These are phyloP conservation scores for Argopecten irradians DNA, from an alignment of 1,140 invertebrate genomes.

Conservation along the genomic window DNA sequence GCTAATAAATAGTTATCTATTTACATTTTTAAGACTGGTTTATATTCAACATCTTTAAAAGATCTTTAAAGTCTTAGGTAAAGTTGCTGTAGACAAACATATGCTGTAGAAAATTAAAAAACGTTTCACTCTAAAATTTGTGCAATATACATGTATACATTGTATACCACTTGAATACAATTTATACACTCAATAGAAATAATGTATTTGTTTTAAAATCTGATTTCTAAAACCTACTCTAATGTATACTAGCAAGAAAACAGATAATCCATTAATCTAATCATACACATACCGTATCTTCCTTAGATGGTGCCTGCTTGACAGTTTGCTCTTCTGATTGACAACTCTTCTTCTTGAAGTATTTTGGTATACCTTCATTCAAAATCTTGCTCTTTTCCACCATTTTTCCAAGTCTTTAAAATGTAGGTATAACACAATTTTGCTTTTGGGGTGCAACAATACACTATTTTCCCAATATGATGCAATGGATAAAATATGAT, in stretches of 20 bases:
- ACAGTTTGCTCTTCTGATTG: constrained; percentile 15
- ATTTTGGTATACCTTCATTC: constrained; percentile 65
- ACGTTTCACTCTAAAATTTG: neutral
- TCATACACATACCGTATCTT: neutral
- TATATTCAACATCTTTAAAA: neutral
- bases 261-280: neutral
- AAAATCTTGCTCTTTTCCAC: constrained; percentile 69
- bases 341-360: constrained; percentile 54
- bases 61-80: neutral
- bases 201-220: constrained; percentile 33
- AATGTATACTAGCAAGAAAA: constrained; percentile 21
- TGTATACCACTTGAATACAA: neutral
- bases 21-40: neutral
- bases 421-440: no score
- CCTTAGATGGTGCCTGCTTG: neutral
- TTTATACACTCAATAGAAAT: neutral
- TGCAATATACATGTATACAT: neutral
- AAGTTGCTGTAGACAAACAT: neutral
- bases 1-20: neutral
- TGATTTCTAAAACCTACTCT: constrained; percentile 29
- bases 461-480: no score
- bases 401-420: constrained; percentile 69
- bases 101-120: neutral
- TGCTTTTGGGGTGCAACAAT: no score
- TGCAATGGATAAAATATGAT: no score